Evolutionary conservation across 2,888 invertebrate species (phyloP).

Genomic region (Napeogenes inachia): DNA sequence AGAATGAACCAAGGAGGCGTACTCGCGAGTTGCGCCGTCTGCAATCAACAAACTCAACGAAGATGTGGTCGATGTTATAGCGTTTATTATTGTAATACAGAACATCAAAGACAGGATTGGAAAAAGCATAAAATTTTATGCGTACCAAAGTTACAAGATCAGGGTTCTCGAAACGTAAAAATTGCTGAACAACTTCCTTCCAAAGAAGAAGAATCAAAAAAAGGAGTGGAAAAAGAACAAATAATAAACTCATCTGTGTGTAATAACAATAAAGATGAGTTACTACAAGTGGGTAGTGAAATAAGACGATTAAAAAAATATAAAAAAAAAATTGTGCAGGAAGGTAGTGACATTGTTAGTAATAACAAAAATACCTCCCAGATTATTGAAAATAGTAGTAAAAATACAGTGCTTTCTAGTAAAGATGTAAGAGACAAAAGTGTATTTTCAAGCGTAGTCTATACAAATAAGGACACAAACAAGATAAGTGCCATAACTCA

Average conservation of each 20-base stretch:
- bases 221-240: constrained; percentile 41
- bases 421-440: constrained; percentile 45
- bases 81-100: constrained; percentile 86
- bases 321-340: constrained; percentile 49
- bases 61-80: constrained; percentile 86
- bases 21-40: constrained; percentile 77
- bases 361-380: constrained; percentile 52
- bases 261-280: constrained; percentile 33
- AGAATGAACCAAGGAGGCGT: constrained; percentile 72
- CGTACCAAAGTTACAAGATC: constrained; percentile 62
- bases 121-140: constrained; percentile 83
- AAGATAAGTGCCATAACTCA: constrained; percentile 76
- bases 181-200: constrained; percentile 44
- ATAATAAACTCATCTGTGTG: constrained; percentile 28
- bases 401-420: constrained; percentile 23
- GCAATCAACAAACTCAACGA: constrained; percentile 79
- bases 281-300: constrained; percentile 41
- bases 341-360: constrained; percentile 46
- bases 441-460: constrained; percentile 71
- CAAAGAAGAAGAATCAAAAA: constrained; percentile 44
- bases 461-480: constrained; percentile 56
- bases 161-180: constrained; percentile 49
- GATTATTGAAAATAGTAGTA: constrained; percentile 40
- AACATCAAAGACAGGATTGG: constrained; percentile 89
- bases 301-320: constrained; percentile 49